Conservation (phyloP, 1,140 invertebrate genomes). For the Lucilia sericata region DNA sequence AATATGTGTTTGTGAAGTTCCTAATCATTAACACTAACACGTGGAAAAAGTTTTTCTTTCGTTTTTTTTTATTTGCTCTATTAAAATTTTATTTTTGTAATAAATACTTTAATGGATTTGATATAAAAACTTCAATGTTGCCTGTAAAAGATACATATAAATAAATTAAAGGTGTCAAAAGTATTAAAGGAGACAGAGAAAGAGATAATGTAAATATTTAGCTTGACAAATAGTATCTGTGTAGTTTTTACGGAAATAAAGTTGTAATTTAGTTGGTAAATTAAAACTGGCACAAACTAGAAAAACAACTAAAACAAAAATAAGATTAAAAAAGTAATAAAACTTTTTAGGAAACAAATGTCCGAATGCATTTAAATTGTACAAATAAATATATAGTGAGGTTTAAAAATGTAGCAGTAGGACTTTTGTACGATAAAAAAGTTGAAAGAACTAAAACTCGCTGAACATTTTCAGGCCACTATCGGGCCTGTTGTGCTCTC, state of each 20-base stretch:
- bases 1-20: not conserved
- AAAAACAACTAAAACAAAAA: not conserved
- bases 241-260: not conserved
- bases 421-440: no score
- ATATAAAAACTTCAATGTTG: not conserved
- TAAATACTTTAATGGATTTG: not conserved
- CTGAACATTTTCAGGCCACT: no score
- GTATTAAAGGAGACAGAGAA: not conserved
- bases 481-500: no score
- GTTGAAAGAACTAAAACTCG: no score
- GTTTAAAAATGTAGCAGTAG: not conserved
- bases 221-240: not conserved
- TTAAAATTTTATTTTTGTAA: not conserved
- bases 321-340: not conserved
- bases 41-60: not conserved
- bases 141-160: not conserved
- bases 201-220: not conserved
- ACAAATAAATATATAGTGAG: not conserved
- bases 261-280: conserved; percentile 11
- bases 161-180: not conserved
- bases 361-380: not conserved
- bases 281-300: not conserved
- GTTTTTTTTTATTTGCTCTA: not conserved
- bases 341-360: not conserved
- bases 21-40: not conserved